Percentiles rank a stretch among this genome's conserved stretches.
Conservation (phyloP, 2,888 invertebrate genomes). For the Drosophila merina region DNA sequence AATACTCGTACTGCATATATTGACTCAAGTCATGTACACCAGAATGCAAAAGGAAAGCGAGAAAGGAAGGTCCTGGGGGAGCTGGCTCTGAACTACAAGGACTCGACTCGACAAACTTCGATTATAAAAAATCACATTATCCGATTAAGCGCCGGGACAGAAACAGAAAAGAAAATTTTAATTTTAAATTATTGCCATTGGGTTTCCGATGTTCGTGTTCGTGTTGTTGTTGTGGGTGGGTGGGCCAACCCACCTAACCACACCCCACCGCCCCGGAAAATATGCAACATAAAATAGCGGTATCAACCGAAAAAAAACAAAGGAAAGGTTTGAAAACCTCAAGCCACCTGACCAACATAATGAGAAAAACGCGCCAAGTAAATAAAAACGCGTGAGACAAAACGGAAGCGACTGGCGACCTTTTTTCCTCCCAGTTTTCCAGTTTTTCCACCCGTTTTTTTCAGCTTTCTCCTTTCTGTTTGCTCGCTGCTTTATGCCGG, state of each 20-base stretch:
- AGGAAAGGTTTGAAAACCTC: slow-evolving; percentile 28
- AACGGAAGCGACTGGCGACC: slow-evolving; percentile 53
- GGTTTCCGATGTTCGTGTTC: background rate
- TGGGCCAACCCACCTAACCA: no score
- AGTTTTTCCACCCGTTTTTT: slow-evolving; percentile 16
- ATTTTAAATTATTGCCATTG: slow-evolving; percentile 72
- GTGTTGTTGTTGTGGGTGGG: slow-evolving; percentile 20
- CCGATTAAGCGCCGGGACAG: slow-evolving; percentile 67
- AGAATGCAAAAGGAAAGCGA: slow-evolving; percentile 8
- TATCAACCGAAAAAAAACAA: slow-evolving; percentile 12
- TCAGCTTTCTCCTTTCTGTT: slow-evolving; percentile 19
- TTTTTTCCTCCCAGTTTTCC: slow-evolving; percentile 24
- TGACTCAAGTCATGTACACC: slow-evolving; percentile 78
- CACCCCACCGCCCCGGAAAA: slow-evolving; percentile 35
- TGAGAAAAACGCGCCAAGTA: slow-evolving; percentile 56
- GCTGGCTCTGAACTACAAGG: slow-evolving; percentile 43
- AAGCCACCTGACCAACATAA: slow-evolving; percentile 56
- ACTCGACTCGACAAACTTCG: slow-evolving; percentile 66
- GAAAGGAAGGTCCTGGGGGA: background rate
- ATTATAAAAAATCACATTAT: slow-evolving; percentile 75
- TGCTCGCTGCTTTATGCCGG: slow-evolving; percentile 18
- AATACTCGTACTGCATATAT: slow-evolving; percentile 71
- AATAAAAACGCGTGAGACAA: slow-evolving; percentile 60
- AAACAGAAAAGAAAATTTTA: slow-evolving; percentile 54
- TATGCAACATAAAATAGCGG: slow-evolving; percentile 52